Evolutionary conservation across 2,888 invertebrate species (phyloP), one percentile per base, ranked within the genome.

Genomic region (Baccha elongata): DNA sequence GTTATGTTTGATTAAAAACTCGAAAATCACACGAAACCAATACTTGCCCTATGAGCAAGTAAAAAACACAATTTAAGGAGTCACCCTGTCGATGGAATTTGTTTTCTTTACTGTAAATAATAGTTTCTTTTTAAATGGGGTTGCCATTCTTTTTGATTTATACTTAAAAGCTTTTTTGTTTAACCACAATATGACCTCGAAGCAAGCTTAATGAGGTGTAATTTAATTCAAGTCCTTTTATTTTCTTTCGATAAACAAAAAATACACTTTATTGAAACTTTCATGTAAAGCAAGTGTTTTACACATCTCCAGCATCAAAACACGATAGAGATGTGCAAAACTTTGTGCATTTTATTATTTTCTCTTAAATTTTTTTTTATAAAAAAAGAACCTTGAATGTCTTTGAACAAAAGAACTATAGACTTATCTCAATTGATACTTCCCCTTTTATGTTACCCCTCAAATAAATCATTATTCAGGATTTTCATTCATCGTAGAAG

Each of bases 391-490:
- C 58, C 40, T 40, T 69, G 81, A 81, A 76, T 67, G 75, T 75
- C 76, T 60, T 37, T 69, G 40, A 69, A 71, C 80, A 67, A 81
- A 58, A 48, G 67, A 67, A 67, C 50, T 71, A 68, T 35, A 50
- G 53, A 48, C 60, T 67, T 62, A 75, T 67, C 71, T 72, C 35
- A 32, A 69, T 58, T 74, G 69, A 26, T 69, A 53, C 46, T 69
- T 65, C 17, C 55, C 17, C 64, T 55, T 44, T 19, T 13, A 6
- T 13, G 35, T n/a, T 46, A 35, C 69, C 69, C 50, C 69, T 62
- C 52, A 44, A 35, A 71, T 76, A 76, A 65, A 71, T 75, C 81
- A 76, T 76, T 76, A 75, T 76, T 75, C 81, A 75, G 81, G 75
- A 75, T 21, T 74, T 81, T 50, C 52, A 71, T 71, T 75, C 71